Evolutionary conservation across 2,888 invertebrate species (phyloP).

Genomic region (Tholera decimalis): DNA sequence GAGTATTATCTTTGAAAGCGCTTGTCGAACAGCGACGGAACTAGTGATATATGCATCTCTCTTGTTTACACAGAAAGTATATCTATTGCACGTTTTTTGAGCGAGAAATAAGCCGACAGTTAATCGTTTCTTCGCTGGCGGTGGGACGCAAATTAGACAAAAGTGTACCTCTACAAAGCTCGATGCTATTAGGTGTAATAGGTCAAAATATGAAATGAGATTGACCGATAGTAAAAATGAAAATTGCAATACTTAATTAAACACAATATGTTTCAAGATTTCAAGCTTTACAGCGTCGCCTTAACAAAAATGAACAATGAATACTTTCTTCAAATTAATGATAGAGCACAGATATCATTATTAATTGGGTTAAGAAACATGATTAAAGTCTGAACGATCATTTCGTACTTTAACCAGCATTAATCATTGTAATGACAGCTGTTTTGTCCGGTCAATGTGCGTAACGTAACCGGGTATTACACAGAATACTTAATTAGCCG

Average conservation of each 20-base stretch:
- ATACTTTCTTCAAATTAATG: constrained; percentile 84
- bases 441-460: constrained; percentile 62
- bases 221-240: constrained; percentile 23
- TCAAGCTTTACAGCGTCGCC: constrained; percentile 43
- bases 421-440: constrained; percentile 64
- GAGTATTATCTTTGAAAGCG: no score
- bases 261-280: not conserved
- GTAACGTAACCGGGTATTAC: constrained; percentile 59
- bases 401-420: constrained; percentile 57
- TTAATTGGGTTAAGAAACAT: constrained; percentile 87
- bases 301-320: constrained; percentile 75
- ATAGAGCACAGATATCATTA: constrained; percentile 81
- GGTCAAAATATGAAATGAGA: not conserved
- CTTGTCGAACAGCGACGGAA: no score
- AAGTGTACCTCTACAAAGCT: not conserved
- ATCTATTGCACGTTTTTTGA: no score
- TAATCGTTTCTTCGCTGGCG: no score
- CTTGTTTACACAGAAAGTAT: no score
- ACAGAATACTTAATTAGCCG: constrained; percentile 63
- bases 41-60: no score
- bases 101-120: no score
- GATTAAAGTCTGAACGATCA: constrained; percentile 71
- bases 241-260: constrained; percentile 16
- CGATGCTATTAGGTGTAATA: not conserved
- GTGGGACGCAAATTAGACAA: no score